These are phyloP conservation scores for Nineta flava DNA, from an alignment of 2,888 invertebrate genomes.

Conservation along the genomic window DNA sequence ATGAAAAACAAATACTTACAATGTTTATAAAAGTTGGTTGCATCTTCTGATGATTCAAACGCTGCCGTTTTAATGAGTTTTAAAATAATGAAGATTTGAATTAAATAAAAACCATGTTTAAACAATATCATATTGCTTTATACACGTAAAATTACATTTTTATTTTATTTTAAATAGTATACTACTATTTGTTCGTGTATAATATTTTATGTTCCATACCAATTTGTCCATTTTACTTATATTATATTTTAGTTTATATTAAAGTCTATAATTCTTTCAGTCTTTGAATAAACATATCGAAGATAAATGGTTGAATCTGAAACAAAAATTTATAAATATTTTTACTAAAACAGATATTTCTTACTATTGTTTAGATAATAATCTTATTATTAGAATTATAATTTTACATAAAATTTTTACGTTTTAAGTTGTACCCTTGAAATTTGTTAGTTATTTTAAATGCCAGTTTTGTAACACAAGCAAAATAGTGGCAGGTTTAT, in stretches of 20 bases:
- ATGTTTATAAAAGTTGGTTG: not conserved
- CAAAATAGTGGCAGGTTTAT: no score
- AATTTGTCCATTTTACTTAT: no score
- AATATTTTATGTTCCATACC: no score
- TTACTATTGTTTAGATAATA: no score
- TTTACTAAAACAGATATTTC: no score
- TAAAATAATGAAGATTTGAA: not conserved
- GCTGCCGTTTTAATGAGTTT: not conserved
- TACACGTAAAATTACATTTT: not conserved
- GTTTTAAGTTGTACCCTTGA: no score
- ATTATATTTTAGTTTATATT: not conserved
- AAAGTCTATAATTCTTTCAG: not conserved
- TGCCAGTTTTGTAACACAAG: no score
- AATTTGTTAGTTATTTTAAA: no score
- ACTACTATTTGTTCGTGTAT: not conserved
- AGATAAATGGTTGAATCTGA: no score
- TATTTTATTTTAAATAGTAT: not conserved
- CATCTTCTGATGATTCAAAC: not conserved
- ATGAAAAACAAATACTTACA: not conserved
- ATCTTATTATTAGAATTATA: no score
- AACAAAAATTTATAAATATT: no score
- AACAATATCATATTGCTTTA: not conserved
- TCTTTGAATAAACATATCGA: not conserved
- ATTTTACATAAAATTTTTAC: no score
- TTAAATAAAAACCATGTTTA: not conserved